Base-by-base conservation (phyloP, 2,113 vertebrate species). In the Castor canadensis region DNA sequence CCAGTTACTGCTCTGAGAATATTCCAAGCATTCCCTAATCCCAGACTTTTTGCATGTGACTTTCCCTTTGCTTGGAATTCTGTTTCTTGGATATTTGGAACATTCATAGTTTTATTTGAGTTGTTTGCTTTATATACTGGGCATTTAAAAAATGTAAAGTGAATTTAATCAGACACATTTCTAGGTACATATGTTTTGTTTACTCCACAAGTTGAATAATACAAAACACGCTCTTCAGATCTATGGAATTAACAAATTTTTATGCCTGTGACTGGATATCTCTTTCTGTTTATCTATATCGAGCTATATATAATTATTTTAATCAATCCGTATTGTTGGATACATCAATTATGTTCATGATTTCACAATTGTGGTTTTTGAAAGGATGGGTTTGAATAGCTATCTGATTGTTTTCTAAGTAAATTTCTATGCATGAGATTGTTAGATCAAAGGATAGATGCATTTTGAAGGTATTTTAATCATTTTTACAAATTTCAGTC, bases 21-120 rank as follows among this genome's bases (percentile, higher is more conserved):
- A 47, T 4, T 26, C 19, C 4, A 17, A 3, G 4, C 0, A 43
- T 9, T 60, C 11, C 7, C 4, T 12, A 58, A 30, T 9, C 11
- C 82, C 45, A 43, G 35, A 7, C 7, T 82, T 60, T 81, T 73
- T 35, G 20, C 9, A 3, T 32, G 6, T 1, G 6, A 5, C n/a
- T n/a, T 64, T 86, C 35, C 20, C 49, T 43, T 15, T 64, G 15
- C 1, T n/a, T 89, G 73, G 28, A 81, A 66, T 62, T 77, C 13
- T 64, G 1, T 19, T 71, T 12, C 6, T 49, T 86, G 40, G 5
- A 22, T 38, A 6, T 90, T 38, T 72, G 58, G 7, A 72, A 19
- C 4, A 15, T 10, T 89, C 20, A 24, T 30, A n/a, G n/a, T n/a
- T n/a, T n/a, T n/a, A n/a, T n/a, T n/a, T n/a, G n/a, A n/a, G n/a